Evolutionary conservation across 2,888 invertebrate species (phyloP).

Genomic region (Trachelus iudaicus): DNA sequence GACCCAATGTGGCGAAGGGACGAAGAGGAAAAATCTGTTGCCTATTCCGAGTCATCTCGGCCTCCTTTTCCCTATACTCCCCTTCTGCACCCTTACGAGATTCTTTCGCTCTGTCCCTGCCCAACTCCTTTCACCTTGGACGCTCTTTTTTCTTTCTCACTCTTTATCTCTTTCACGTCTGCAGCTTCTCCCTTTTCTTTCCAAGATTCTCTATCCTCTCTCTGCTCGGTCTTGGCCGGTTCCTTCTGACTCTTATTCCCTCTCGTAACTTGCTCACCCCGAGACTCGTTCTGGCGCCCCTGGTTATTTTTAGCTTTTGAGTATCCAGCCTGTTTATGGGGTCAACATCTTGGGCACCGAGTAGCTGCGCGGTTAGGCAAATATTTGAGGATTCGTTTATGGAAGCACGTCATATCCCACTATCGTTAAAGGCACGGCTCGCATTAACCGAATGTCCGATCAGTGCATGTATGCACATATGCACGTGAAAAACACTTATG

Average conservation of each 20-base stretch:
- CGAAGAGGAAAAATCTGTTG: conserved; percentile 68
- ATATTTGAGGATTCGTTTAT: conserved; percentile 9
- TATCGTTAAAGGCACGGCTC: background rate
- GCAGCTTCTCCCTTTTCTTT: background rate
- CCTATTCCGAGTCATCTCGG: conserved; percentile 63
- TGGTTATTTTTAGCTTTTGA: conserved; percentile 48
- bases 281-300: conserved; percentile 41
- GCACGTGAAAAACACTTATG: background rate
- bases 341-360: conserved; percentile 42
- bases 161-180: background rate
- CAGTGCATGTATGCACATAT: background rate
- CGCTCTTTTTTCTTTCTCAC: conserved; percentile 9
- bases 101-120: conserved; percentile 7
- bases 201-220: conserved; percentile 8
- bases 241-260: conserved; percentile 28
- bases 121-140: background rate
- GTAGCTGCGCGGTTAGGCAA: conserved; percentile 5
- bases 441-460: background rate
- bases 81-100: background rate
- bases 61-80: conserved; percentile 6
- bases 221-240: background rate
- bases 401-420: background rate
- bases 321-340: conserved; percentile 47
- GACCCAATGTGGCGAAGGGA: conserved; percentile 69
- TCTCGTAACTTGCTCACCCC: conserved; percentile 19